Percentiles rank a stretch among this genome's conserved stretches.
These are phyloP conservation scores for Sebastes nivosus DNA, from an alignment of 2,797 vertebrate genomes.

Conservation along the genomic window DNA sequence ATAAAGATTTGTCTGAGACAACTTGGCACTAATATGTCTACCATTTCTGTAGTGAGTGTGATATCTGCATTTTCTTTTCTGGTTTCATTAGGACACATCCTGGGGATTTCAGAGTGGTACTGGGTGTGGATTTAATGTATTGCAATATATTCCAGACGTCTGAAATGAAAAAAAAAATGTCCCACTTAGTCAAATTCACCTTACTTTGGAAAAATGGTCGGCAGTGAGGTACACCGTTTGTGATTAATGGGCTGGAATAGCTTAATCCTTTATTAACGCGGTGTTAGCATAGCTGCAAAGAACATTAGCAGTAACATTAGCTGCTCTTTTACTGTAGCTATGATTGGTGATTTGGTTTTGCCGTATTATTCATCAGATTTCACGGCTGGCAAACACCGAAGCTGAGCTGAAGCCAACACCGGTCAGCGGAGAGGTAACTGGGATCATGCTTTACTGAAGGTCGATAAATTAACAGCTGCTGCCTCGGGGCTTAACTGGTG, in stretches of 20 bases:
- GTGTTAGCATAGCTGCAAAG: background rate
- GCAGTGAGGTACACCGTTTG: background rate
- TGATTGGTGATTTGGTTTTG: background rate
- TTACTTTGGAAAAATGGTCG: background rate
- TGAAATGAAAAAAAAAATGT: background rate
- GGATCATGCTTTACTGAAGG: background rate
- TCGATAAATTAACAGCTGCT: background rate
- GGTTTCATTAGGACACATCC: too few species aligned
- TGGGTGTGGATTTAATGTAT: too few species aligned
- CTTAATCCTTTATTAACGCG: background rate
- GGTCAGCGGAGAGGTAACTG: background rate
- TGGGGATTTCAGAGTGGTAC: too few species aligned
- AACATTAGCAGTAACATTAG: background rate
- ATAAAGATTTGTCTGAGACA: too few species aligned
- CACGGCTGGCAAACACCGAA: background rate
- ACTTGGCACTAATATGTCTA: too few species aligned
- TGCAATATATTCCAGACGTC: background rate
- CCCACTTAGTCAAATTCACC: too few species aligned
- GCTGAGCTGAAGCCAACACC: background rate
- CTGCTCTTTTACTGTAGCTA: background rate
- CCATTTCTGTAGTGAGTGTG: too few species aligned
- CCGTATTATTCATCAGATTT: background rate
- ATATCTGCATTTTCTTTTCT: too few species aligned
- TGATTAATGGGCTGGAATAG: background rate
- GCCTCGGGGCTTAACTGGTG: background rate